Base-by-base conservation (phyloP, 2,797 vertebrate species). In the Sphenodon punctatus region DNA sequence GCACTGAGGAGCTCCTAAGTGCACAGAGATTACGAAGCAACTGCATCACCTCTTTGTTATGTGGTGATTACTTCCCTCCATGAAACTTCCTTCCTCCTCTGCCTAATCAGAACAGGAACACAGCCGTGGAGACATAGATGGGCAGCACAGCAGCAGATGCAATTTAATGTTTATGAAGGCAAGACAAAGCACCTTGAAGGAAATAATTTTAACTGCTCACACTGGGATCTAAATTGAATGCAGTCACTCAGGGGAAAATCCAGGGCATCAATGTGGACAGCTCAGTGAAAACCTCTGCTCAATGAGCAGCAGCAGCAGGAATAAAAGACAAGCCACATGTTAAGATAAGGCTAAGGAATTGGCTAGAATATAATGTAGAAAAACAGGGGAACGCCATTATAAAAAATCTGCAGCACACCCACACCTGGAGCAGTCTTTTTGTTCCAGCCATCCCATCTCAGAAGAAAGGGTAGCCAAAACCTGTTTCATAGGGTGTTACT, bases 1-100 rank as follows among this genome's bases (percentile, higher is more conserved):
- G n/a, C n/a, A n/a, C n/a, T n/a, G n/a, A n/a, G n/a, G n/a, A n/a
- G n/a, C n/a, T n/a, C n/a, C n/a, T n/a, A n/a, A n/a, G n/a, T n/a
- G n/a, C 30, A 38, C 14, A 67, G 41, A 49, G 82, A 20, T 3
- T 56, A 25, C 27, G 43, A 9, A 58, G 25, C 2, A 67, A 39
- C 67, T 78, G 84, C 66, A 60, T 60, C 25, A 32, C 19, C 5
- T 4, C 15, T 75, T 71, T 55, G 49, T 27, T 7, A 84, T 13
- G 5, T n/a, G 80, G 53, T 1, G 2, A 0, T 30, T 41, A 71
- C 43, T 41, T 61, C 13, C 17, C 12, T 84, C 8, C n/a, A 30
- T 34, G n/a, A 42, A 12, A 55, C 6, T 39, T 11, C 69, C 75
- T 3, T 7, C 43, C 67, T 14, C 3, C 0, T 1, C 7, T 1